These are phyloP conservation scores for Cinara cedri DNA, from an alignment of 2,888 invertebrate genomes.

Conservation along the genomic window DNA sequence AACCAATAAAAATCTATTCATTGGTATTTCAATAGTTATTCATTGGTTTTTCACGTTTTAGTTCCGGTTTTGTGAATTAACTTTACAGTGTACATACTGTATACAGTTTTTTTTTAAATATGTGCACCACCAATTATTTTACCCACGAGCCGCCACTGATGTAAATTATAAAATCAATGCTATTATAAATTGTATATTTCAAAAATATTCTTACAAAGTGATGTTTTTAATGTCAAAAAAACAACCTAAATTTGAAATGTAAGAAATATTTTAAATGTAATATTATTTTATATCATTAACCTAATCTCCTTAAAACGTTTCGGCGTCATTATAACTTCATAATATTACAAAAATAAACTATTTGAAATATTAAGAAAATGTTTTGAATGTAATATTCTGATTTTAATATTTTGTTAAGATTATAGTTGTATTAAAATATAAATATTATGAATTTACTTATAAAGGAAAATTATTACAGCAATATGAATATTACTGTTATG, in stretches of 20 bases:
- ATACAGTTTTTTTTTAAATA: too few species aligned
- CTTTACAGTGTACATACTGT: too few species aligned
- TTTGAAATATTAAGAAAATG: background rate
- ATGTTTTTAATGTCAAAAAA: background rate
- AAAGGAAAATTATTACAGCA: background rate
- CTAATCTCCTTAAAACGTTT: background rate
- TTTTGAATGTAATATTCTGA: background rate
- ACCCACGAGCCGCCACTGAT: too few species aligned
- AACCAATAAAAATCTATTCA: too few species aligned
- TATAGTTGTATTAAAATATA: conserved; percentile 1
- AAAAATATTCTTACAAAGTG: background rate
- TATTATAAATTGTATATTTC: conserved; percentile 1
- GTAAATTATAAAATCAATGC: background rate
- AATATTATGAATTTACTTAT: background rate
- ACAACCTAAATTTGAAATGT: background rate
- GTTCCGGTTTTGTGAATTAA: too few species aligned
- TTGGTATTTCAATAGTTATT: too few species aligned
- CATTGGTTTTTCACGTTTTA: too few species aligned
- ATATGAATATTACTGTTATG: background rate
- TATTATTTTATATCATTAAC: conserved; percentile 7
- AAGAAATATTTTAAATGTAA: conserved; percentile 7
- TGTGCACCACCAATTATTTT: too few species aligned
- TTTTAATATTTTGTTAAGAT: background rate
- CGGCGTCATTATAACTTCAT: background rate
- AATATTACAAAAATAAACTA: conserved; percentile 7